Evolutionary conservation across 1,140 invertebrate species (phyloP).

Genomic region (Frieseomelitta varia): DNA sequence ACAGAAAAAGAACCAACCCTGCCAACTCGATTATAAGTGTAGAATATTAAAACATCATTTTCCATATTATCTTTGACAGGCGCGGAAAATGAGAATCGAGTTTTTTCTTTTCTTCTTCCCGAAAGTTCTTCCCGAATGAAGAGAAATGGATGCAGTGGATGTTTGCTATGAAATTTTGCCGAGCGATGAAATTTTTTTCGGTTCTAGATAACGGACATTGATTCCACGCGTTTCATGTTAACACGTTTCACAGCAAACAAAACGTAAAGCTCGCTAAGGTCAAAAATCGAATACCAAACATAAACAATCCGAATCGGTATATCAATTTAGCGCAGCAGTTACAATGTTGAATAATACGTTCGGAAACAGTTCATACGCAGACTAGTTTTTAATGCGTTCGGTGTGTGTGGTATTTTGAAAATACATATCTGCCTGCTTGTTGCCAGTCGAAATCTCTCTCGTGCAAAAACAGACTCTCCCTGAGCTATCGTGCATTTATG

Average conservation of each 20-base stretch:
- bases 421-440: neutral
- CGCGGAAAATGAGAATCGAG: neutral
- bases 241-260: conserved; percentile 11
- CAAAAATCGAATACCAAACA: conserved; percentile 9
- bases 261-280: neutral
- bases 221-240: neutral
- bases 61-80: neutral
- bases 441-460: neutral
- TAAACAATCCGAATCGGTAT: conserved; percentile 28
- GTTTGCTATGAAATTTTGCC: neutral
- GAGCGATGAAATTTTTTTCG: too few relatives aligned
- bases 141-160: neutral
- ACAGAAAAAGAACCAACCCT: neutral
- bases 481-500: neutral
- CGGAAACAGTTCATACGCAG: neutral
- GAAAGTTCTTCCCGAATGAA: neutral
- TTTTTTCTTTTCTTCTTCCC: neutral
- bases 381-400: neutral
- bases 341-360: neutral
- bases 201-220: neutral
- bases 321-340: neutral
- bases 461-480: too few relatives aligned
- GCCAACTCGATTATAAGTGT: neutral
- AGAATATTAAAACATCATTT: neutral
- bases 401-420: neutral